Base-by-base conservation (phyloP, 92 coral and sea anemone species). In the Zoanthus gigantus region DNA sequence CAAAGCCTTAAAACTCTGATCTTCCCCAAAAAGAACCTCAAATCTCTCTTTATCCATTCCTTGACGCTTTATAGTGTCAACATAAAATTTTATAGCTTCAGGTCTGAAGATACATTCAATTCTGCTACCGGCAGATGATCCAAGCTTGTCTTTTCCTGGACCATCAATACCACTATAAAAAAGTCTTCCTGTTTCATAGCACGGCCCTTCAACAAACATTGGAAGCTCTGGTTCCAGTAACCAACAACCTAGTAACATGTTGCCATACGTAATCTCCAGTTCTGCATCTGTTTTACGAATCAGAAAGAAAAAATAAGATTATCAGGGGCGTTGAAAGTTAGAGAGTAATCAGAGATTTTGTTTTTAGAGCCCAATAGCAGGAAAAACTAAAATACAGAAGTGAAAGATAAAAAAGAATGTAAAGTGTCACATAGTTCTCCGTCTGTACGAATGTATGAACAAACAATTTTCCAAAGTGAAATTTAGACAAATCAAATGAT, bases 281-380 rank as follows among this genome's bases (percentile, higher is more conserved):
- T 81, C 85, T 81, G 75, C 85, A 81, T 66, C 85, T 81, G 75
- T 14, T 15, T 12, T 42, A 16, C 12, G 16, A 79, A 61, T 3
- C 74, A 69, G 74, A 69, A 29, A 2, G 1, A 50, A 50, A 7
- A 7, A 7, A 11, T 0, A 7, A 50, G 56, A 7, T 50, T 7
- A 50, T 50, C 9, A 50, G 12, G 56, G 56, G 11, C 56, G 56
- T 50, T 1, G 56, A 50, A 50, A 50, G 56, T 50, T 50, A 50
- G 9, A 7, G 9, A 7, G 56, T 50, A 50, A 7, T 50, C 12
- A 50, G 12, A 50, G 56, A 50, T 50, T 50, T 50, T 50, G 56
- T 50, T 2, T 7, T 7, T 50, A 11, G 1, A 50, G 5, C 56
- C 56, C 12, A 11, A 37, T 1, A 37, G 42, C 42, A 37, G 42